Base-by-base conservation (phyloP, 2,888 invertebrate species). In the Apamea sordens region DNA sequence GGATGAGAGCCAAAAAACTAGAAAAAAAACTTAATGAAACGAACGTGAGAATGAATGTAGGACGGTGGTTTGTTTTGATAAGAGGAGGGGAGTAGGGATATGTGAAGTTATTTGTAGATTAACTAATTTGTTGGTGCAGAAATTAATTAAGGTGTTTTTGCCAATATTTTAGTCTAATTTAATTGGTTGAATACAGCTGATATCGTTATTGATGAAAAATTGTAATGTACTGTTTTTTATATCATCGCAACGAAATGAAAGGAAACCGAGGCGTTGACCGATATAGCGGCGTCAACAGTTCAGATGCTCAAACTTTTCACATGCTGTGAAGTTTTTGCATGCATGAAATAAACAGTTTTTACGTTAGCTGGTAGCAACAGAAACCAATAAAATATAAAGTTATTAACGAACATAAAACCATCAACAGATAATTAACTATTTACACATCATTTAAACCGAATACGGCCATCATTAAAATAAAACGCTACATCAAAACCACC, bases 1-100 rank as follows among this genome's bases (percentile, higher is more conserved):
- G 89, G 88, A 89, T 87, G 86, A 92, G 84, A 92, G 83, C 86
- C 85, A 85, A 89, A 91, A 86, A 84, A 83, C 65, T 73, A 24
- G 32, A 59, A 76, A 91, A 91, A 93, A 94, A 93, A 92, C 88
- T 79, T 94, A 94, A 94, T 94, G 93, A 93, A 92, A 89, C 86
- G 88, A 93, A 92, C 94, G 95, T 95, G 95, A 93, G 95, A 95
- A 95, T 90, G 44, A 83, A 80, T 80, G 75, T 88, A 70, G 28
- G 76, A 74, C 59, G 21, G 68, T 32, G 73, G 77, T 77, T 82
- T 79, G 70, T 76, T 87, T 61, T 53, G 65, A 78, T 81, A 70
- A 70, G 61, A 47, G 44, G n/a, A 11, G 47, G 24, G 32, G 24
- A 28, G 4, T 56, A 21, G 24, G 41, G 53, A n/a, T 36, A 65